phyloP scores from a whole-genome alignment of 2,888 invertebrate species.

The Seira ritae region DNA sequence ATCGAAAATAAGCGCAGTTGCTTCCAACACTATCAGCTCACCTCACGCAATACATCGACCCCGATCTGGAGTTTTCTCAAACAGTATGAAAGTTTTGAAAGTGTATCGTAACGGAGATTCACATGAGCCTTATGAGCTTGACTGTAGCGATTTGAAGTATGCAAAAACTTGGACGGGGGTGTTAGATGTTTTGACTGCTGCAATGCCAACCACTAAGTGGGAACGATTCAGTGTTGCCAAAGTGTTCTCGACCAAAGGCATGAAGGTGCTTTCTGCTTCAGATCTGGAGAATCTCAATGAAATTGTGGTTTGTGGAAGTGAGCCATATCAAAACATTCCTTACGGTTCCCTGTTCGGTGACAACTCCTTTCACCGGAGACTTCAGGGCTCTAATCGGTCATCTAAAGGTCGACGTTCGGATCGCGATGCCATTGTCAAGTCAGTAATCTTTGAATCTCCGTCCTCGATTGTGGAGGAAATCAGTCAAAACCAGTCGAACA shows the following conservation, averaged over 20 bases:
- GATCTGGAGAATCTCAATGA: slow-evolving; percentile 65
- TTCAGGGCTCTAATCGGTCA: background rate
- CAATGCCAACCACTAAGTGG: slow-evolving; percentile 28
- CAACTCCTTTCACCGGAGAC: slow-evolving; percentile 11
- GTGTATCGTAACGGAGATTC: slow-evolving; percentile 68
- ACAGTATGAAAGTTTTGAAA: slow-evolving; percentile 41
- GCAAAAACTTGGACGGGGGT: slow-evolving; percentile 64
- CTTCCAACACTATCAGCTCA: slow-evolving; percentile 36
- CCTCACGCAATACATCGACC: slow-evolving; percentile 24
- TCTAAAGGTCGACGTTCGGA: slow-evolving; percentile 54
- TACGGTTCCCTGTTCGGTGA: slow-evolving; percentile 48
- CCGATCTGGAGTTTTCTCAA: background rate
- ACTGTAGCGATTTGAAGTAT: slow-evolving; percentile 28
- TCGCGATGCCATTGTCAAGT: slow-evolving; percentile 63
- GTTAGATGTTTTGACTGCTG: slow-evolving; percentile 59
- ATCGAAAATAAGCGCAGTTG: slow-evolving; percentile 28
- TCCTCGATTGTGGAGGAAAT: slow-evolving; percentile 44
- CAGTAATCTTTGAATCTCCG: slow-evolving; percentile 68
- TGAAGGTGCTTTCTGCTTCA: slow-evolving; percentile 51
- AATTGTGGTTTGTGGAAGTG: slow-evolving; percentile 67
- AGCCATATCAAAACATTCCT: slow-evolving; percentile 60
- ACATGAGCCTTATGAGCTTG: slow-evolving; percentile 28
- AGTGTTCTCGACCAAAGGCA: slow-evolving; percentile 69
- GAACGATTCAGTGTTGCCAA: slow-evolving; percentile 53
- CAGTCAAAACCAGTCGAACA: slow-evolving; percentile 15